These are phyloP conservation scores for Drosophila punjabiensis DNA, from an alignment of 1,140 invertebrate genomes.

Conservation along the genomic window DNA sequence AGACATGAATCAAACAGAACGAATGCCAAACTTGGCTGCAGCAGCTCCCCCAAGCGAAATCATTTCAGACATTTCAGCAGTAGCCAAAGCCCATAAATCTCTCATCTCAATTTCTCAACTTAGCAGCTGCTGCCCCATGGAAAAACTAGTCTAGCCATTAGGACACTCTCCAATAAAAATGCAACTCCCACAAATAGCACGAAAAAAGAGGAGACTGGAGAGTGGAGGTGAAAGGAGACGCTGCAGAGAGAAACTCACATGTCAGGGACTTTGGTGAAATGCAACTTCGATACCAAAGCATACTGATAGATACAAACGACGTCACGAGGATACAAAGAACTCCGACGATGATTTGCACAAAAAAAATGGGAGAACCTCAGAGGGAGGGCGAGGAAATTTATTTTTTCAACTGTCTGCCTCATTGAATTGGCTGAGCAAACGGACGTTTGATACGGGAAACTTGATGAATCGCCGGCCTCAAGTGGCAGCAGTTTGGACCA, in stretches of 20 bases:
- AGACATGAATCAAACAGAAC: constrained; percentile 35
- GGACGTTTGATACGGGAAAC: constrained; percentile 56
- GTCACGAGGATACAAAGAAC: constrained; percentile 74
- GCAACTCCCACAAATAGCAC: constrained; percentile 48
- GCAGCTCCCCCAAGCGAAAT: constrained; percentile 34
- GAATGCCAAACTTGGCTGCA: constrained; percentile 15
- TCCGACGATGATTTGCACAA: constrained; percentile 70
- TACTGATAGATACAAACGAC: constrained; percentile 78
- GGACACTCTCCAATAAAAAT: constrained; percentile 68
- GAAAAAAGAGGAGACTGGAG: constrained; percentile 24
- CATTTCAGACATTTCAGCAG: constrained; percentile 41
- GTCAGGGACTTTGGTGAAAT: constrained; percentile 62
- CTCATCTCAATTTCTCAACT: constrained; percentile 62
- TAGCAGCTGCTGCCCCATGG: constrained; percentile 61
- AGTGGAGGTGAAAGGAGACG: constrained; percentile 32
- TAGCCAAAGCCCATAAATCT: constrained; percentile 70
- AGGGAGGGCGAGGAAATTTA: constrained; percentile 16
- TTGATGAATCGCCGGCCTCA: constrained; percentile 75
- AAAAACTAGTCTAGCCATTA: constrained; percentile 80
- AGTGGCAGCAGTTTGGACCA: constrained; percentile 77
- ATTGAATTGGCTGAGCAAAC: constrained; percentile 79
- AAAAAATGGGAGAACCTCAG: constrained; percentile 3
- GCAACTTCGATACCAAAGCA: constrained; percentile 46
- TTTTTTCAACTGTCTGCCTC: constrained; percentile 59
- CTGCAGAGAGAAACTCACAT: constrained; percentile 62